A percentile compares a stretch with the other conserved stretches of the same genome.
phyloP scores from a whole-genome alignment of 2,113 vertebrate species.

The Elgaria multicarinata region DNA sequence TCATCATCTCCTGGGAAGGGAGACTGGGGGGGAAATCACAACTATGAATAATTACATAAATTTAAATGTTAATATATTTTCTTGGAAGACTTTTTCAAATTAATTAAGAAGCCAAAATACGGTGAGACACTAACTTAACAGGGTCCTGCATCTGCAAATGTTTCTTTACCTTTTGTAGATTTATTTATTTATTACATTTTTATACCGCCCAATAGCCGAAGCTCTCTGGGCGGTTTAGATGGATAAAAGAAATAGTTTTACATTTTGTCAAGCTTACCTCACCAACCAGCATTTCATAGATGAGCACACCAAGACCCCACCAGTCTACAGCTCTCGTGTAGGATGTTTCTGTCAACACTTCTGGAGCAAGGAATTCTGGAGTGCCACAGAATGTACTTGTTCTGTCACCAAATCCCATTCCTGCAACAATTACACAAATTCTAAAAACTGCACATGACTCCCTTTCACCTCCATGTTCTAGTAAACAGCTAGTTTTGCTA shows the following conservation, averaged over 20 bases:
- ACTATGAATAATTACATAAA: constrained; percentile 6
- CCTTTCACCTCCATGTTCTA: not conserved
- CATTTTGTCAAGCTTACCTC: constrained; percentile 83
- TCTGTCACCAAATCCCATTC: constrained; percentile 98
- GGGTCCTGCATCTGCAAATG: not conserved
- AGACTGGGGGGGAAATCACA: constrained; percentile 79
- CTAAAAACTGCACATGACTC: constrained; percentile 31
- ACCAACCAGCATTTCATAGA: constrained; percentile 99
- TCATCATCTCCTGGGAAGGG: constrained; percentile 98
- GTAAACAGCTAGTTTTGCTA: not conserved
- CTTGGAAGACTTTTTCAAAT: not conserved
- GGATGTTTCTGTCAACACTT: constrained; percentile 97
- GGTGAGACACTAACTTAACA: not conserved
- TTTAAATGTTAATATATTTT: constrained; percentile 24
- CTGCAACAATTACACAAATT: constrained; percentile 74
- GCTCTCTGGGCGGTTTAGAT: no score
- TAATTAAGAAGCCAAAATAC: not conserved
- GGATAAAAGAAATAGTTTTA: not conserved
- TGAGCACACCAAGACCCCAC: constrained; percentile 98
- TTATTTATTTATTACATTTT: no score
- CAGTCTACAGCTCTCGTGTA: constrained; percentile 98
- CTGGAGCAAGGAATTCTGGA: constrained; percentile 96
- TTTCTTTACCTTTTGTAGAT: not conserved
- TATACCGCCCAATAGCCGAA: no score
- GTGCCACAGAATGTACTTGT: constrained; percentile 99